Evolutionary conservation across 2,113 vertebrate genomes (phyloP), one percentile per base, ranked within the genome.

Genomic region (Toxotes chatareus): DNA sequence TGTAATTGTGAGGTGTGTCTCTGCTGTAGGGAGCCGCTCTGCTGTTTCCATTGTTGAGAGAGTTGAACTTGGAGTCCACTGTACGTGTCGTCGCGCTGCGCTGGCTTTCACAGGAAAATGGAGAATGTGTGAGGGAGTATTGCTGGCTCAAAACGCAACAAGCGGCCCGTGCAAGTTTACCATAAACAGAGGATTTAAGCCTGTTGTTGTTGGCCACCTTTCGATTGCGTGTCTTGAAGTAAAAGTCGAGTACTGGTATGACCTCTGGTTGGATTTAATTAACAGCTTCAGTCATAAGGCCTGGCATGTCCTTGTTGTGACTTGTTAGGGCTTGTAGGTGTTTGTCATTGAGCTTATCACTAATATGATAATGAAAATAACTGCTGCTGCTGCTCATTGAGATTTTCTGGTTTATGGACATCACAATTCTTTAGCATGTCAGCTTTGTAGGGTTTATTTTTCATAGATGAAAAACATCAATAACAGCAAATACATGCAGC

Each of bases 1-100:
- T 92, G 90, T 91, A 90, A 91, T 88, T 89, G 80, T 79, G 85
- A 94, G 92, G 91, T 89, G 92, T 91, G 88, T 89, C 89, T 86
- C 80, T 65, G 68, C 73, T 81, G 79, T 51, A 85, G 73, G 83
- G 87, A 84, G 86, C 84, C 32, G 61, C 84, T 86, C 75, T 38
- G 79, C 79, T 74, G 6, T 87, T 84, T 87, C 85, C 76, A 78
- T 90, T 92, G 87, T 89, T 79, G 81, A 63, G 49, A 14, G 70
- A 76, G 76, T 56, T 77, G 55, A 84, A 74, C 83, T 85, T 21
- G 66, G 77, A 88, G 61, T 36, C n/a, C 31, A 1, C 46, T 40
- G 62, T 31, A 0, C 19, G 27, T 21, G 81, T 67, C 10, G 19
- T 40, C 4, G 27, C 36, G 74, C 72, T 44, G 68, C 19, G 59